A percentile compares a stretch with the other conserved stretches of the same genome.
Evolutionary conservation across 2,888 invertebrate genomes (phyloP).

Genomic region (Tetragonisca angustula): DNA sequence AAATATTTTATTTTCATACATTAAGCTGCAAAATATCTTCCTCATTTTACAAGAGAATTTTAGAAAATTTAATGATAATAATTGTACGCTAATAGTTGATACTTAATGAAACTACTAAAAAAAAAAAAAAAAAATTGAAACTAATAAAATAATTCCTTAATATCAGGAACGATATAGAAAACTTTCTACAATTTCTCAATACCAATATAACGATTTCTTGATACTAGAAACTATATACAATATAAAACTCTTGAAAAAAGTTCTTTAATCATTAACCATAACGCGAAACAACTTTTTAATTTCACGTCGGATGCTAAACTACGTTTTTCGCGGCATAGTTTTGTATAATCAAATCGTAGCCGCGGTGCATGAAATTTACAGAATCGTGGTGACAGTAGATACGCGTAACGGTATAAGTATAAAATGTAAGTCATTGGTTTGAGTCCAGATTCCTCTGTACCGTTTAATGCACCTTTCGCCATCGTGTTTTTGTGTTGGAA

Average conservation of each 20-base stretch:
- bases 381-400: neutral
- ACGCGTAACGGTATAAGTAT: constrained; percentile 29
- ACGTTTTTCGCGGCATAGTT: constrained; percentile 2
- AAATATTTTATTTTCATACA: too few species aligned
- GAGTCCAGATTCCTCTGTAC: neutral
- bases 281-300: neutral
- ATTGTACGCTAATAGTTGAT: too few species aligned
- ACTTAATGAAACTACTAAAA: too few species aligned
- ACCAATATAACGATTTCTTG: too few species aligned
- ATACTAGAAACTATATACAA: too few species aligned
- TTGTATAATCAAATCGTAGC: constrained; percentile 19
- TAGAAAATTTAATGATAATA: too few species aligned
- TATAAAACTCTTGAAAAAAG: neutral
- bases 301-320: neutral
- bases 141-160: too few species aligned
- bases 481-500: constrained; percentile 26
- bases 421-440: constrained; percentile 36
- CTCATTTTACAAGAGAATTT: too few species aligned
- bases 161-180: too few species aligned
- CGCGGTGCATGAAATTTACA: constrained; percentile 19
- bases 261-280: neutral
- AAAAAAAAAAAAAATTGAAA: too few species aligned
- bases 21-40: too few species aligned
- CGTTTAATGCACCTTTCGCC: constrained; percentile 29
- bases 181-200: too few species aligned